phyloP scores from a whole-genome alignment of 2,113 vertebrate genomes.

The Sitta europaea region DNA sequence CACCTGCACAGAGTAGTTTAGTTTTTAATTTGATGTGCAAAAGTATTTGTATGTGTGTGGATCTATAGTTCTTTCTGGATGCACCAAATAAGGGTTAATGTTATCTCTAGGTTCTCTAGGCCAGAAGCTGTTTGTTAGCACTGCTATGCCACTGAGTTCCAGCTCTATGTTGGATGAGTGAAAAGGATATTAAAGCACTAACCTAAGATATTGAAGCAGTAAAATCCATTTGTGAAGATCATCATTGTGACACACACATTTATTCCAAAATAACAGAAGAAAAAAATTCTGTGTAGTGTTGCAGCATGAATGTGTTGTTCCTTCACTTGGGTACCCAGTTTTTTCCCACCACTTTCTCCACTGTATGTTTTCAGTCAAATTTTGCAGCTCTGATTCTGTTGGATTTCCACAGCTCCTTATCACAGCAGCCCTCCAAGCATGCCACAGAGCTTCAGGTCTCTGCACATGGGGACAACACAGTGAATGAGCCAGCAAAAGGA shows the following conservation, averaged over 20 bases:
- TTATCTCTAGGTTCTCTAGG: not conserved
- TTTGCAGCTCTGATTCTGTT: not conserved
- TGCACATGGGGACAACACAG: rapidly evolving
- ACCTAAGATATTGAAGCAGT: not conserved
- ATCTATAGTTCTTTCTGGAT: not conserved
- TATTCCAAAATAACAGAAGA: not conserved
- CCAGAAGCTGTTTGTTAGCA: not conserved
- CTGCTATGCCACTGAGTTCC: not conserved
- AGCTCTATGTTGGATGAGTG: not conserved
- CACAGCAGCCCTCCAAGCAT: not conserved
- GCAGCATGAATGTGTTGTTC: not conserved
- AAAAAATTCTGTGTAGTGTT: not conserved
- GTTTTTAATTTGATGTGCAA: not conserved
- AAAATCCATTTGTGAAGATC: not conserved
- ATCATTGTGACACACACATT: not conserved
- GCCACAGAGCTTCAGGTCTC: not conserved
- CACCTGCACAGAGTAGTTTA: not conserved
- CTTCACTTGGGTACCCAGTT: not conserved
- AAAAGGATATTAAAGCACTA: not conserved
- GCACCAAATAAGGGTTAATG: not conserved
- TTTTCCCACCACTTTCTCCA: rapidly evolving
- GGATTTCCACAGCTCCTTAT: not conserved
- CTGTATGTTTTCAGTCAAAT: not conserved
- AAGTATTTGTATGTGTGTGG: not conserved
- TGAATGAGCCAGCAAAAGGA: not conserved